Percentiles rank a stretch among this genome's conserved stretches.
Evolutionary conservation across 2,888 invertebrate species (phyloP).

Genomic region (Pheosia tremula): DNA sequence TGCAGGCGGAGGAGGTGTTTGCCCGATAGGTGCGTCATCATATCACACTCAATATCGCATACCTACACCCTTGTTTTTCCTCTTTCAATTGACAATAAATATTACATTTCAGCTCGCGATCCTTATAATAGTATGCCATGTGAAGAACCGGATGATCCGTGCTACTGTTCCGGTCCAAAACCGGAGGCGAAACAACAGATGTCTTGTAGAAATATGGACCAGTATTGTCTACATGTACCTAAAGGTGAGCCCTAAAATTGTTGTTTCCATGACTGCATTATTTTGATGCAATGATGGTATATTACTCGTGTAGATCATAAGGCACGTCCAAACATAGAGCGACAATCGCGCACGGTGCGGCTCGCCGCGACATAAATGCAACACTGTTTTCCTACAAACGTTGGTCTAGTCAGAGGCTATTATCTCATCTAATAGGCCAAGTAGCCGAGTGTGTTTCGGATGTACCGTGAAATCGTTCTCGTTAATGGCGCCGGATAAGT

Average conservation of each 20-base stretch:
- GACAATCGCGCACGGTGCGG: too few species aligned
- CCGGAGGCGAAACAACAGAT: constrained; percentile 54
- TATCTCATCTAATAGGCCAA: too few species aligned
- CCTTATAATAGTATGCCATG: constrained; percentile 71
- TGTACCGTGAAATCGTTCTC: too few species aligned
- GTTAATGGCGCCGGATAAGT: too few species aligned
- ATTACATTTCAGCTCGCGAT: constrained; percentile 48
- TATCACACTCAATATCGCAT: not conserved
- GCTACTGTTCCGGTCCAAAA: constrained; percentile 71
- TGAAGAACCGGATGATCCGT: constrained; percentile 67
- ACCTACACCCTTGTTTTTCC: too few species aligned
- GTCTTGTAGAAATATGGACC: constrained; percentile 72
- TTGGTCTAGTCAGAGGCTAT: too few species aligned
- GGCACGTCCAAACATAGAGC: too few species aligned
- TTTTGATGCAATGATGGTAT: constrained; percentile 17
- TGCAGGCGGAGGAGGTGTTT: constrained; percentile 41
- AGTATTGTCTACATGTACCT: constrained; percentile 75
- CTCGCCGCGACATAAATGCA: too few species aligned
- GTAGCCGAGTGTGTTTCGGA: too few species aligned
- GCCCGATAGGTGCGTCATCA: constrained; percentile 53
- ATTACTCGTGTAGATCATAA: not conserved
- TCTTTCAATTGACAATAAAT: not conserved
- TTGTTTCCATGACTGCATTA: constrained; percentile 20
- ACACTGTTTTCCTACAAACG: too few species aligned
- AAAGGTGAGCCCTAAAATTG: constrained; percentile 61